phyloP scores from a whole-genome alignment of 2,113 vertebrate genomes.

The Tragelaphus buxtoni region DNA sequence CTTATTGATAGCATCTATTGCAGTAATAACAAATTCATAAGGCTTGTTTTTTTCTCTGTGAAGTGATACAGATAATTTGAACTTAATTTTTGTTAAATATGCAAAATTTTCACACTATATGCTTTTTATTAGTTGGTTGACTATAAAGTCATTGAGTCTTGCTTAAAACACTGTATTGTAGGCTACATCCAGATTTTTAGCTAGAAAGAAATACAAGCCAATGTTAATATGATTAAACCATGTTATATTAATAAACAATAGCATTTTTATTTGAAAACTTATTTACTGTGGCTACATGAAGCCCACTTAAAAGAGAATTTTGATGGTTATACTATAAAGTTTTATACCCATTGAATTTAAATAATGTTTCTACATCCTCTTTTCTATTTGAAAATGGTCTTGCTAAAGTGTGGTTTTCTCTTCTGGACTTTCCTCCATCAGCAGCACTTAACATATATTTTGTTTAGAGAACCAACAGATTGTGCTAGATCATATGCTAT shows the following conservation, averaged over 20 bases:
- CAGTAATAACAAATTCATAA: background rate
- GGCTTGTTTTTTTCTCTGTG: background rate
- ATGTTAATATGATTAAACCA: constrained; percentile 5
- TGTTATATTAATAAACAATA: constrained; percentile 53
- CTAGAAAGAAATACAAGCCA: constrained; percentile 1
- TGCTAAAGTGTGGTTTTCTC: background rate
- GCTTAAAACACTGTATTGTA: constrained; percentile 39
- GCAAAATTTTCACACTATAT: background rate
- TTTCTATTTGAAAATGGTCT: background rate
- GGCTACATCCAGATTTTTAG: constrained; percentile 48
- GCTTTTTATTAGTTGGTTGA: constrained; percentile 21
- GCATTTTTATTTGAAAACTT: constrained; percentile 51
- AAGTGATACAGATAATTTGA: background rate
- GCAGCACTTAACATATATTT: background rate
- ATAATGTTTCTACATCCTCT: background rate
- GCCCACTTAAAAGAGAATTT: constrained; percentile 45
- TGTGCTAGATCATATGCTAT: background rate
- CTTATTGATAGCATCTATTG: constrained; percentile 12
- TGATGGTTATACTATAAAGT: background rate
- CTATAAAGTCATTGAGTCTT: constrained; percentile 39
- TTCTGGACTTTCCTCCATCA: background rate
- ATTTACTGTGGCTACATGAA: constrained; percentile 14
- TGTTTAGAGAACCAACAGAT: background rate
- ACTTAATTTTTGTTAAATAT: background rate
- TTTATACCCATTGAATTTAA: background rate